Percentiles rank a stretch among this genome's conserved stretches.
These are phyloP conservation scores for Heteromormyrus szaboi DNA, from an alignment of 2,797 vertebrate genomes.

Conservation along the genomic window DNA sequence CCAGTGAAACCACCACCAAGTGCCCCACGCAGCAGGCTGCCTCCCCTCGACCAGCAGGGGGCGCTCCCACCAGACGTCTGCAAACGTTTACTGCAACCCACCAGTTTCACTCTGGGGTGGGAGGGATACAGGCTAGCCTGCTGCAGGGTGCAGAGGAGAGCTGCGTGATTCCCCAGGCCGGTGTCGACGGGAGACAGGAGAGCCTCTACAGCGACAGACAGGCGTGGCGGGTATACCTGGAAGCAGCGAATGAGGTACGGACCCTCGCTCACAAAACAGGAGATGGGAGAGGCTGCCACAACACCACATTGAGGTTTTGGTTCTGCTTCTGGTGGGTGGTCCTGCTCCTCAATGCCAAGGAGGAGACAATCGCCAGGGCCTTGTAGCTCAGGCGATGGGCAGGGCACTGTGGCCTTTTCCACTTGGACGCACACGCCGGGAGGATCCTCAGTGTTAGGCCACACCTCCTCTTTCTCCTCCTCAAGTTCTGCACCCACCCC, in stretches of 20 bases:
- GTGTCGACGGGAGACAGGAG: conserved; percentile 30
- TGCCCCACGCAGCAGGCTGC: conserved; percentile 42
- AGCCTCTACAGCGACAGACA: conserved; percentile 25
- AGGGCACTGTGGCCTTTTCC: conserved; percentile 38
- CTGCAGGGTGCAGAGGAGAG: neutral
- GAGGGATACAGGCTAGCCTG: neutral
- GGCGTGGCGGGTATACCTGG: conserved; percentile 54
- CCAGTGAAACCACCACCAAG: conserved; percentile 30
- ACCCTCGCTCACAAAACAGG: conserved; percentile 48
- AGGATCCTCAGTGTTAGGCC: neutral
- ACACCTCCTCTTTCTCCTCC: conserved; percentile 30
- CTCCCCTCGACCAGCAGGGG: neutral
- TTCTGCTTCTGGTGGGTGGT: conserved; percentile 33
- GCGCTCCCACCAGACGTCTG: neutral
- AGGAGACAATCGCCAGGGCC: neutral
- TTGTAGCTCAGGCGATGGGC: conserved; percentile 20
- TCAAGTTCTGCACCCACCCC: conserved; percentile 39
- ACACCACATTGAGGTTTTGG: conserved; percentile 33
- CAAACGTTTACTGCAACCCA: neutral
- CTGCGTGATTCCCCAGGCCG: conserved; percentile 7
- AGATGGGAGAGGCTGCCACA: conserved; percentile 45
- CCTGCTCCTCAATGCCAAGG: conserved; percentile 27
- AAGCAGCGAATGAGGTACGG: conserved; percentile 55
- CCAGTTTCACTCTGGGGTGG: neutral
- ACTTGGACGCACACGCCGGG: conserved; percentile 27